Evolutionary conservation across 2,113 vertebrate species (phyloP).

Genomic region (Lethenteron camtschaticum): DNA sequence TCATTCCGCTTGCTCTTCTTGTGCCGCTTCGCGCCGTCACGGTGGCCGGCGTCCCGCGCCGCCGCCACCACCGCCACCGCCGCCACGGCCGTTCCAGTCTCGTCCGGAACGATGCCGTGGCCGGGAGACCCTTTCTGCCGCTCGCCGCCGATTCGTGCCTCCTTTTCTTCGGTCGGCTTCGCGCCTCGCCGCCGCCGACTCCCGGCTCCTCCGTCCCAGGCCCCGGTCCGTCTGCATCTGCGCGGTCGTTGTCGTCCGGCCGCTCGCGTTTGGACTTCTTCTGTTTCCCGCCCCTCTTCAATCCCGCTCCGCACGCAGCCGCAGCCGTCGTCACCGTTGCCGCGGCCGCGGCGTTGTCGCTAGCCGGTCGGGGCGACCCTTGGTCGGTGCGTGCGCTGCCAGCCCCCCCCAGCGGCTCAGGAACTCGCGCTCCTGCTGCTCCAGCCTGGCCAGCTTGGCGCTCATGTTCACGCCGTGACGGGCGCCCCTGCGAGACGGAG

Average conservation of each 20-base stretch:
- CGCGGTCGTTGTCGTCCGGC: too few species aligned
- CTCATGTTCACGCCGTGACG: slow-evolving; percentile 61
- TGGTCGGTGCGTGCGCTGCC: too few species aligned
- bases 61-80: neutral
- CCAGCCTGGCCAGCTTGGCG: slow-evolving; percentile 60
- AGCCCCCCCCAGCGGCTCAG: slow-evolving; percentile 25
- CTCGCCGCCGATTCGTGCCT: too few species aligned
- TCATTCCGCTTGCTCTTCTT: neutral
- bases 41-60: neutral
- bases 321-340: neutral
- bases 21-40: neutral
- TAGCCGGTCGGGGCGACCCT: neutral
- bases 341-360: neutral
- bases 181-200: too few species aligned
- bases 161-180: too few species aligned
- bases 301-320: neutral
- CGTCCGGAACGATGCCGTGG: too few species aligned
- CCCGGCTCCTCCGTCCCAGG: too few species aligned
- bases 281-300: too few species aligned
- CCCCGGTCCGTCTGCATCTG: too few species aligned
- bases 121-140: too few species aligned
- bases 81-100: neutral
- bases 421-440: slow-evolving; percentile 68
- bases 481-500: slow-evolving; percentile 34
- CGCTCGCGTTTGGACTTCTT: too few species aligned